Evolutionary conservation across 1,140 invertebrate species (phyloP).

Genomic region (Procambarus virginalis): DNA sequence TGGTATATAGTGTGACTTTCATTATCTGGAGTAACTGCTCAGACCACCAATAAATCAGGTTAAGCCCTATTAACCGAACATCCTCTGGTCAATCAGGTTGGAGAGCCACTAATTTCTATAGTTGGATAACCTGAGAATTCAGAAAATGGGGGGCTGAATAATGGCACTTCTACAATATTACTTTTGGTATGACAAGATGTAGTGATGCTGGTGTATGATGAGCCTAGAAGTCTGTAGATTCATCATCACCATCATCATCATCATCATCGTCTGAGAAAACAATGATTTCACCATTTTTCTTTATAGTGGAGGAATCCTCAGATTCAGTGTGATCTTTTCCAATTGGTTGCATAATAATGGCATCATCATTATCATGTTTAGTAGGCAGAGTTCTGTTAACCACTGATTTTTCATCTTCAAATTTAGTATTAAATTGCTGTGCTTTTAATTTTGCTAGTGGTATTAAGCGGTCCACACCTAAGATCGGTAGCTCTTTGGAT

Average conservation of each 20-base stretch:
- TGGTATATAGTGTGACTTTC: no score
- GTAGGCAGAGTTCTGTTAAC: not conserved
- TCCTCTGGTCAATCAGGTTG: no score
- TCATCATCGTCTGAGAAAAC: not conserved
- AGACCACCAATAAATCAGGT: no score
- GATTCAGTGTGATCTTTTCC: not conserved
- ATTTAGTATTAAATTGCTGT: not conserved
- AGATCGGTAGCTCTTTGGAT: not conserved
- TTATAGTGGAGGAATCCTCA: not conserved
- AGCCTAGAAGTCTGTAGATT: conserved; percentile 6
- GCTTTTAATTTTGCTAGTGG: not conserved
- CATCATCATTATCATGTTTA: conserved; percentile 2
- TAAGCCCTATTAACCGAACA: no score
- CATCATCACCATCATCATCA: not conserved
- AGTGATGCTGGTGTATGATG: no score
- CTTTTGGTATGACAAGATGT: no score
- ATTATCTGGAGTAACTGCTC: no score
- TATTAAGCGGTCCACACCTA: not conserved
- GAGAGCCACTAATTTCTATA: no score
- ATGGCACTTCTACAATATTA: no score
- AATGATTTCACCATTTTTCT: not conserved
- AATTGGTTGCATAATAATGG: no score
- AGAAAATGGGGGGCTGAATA: no score
- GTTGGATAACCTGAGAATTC: no score
- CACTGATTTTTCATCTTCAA: not conserved